Evolutionary conservation across 2,113 vertebrate species (phyloP).

Genomic region (Cyprinodon brontotheroides): DNA sequence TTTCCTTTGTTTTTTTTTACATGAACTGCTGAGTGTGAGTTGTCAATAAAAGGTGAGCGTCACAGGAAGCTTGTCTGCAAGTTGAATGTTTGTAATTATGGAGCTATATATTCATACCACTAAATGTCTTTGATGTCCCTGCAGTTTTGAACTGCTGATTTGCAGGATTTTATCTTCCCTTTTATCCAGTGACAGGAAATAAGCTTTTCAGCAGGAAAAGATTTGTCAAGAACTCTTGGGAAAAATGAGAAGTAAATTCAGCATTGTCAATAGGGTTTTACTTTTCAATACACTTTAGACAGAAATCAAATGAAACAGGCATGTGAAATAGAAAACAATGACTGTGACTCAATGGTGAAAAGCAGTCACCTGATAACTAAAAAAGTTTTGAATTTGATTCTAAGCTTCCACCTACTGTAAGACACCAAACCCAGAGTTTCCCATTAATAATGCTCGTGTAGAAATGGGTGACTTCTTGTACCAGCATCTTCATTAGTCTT

Average conservation of each 20-base stretch:
- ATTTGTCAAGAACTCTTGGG: conserved; percentile 52
- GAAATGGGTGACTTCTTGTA: background rate
- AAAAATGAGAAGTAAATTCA: conserved; percentile 45
- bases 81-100: conserved; percentile 44
- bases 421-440: background rate
- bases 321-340: background rate
- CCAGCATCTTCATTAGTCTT: background rate
- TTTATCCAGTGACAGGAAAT: conserved; percentile 28
- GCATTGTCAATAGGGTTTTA: conserved; percentile 46
- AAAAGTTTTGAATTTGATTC: background rate
- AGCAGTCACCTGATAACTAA: background rate
- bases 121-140: conserved; percentile 36
- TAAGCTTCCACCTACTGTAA: background rate
- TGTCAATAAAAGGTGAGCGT: conserved; percentile 22
- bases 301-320: background rate
- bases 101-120: conserved; percentile 43
- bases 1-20: conserved; percentile 33
- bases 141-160: conserved; percentile 48
- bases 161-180: conserved; percentile 63
- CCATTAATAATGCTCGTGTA: background rate
- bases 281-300: conserved; percentile 38
- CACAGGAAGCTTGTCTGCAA: conserved; percentile 27
- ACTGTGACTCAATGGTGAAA: background rate
- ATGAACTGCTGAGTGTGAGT: conserved; percentile 27
- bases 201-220: conserved; percentile 71